These are phyloP conservation scores for Mungos mungo DNA, from an alignment of 2,113 vertebrate genomes.

Conservation along the genomic window DNA sequence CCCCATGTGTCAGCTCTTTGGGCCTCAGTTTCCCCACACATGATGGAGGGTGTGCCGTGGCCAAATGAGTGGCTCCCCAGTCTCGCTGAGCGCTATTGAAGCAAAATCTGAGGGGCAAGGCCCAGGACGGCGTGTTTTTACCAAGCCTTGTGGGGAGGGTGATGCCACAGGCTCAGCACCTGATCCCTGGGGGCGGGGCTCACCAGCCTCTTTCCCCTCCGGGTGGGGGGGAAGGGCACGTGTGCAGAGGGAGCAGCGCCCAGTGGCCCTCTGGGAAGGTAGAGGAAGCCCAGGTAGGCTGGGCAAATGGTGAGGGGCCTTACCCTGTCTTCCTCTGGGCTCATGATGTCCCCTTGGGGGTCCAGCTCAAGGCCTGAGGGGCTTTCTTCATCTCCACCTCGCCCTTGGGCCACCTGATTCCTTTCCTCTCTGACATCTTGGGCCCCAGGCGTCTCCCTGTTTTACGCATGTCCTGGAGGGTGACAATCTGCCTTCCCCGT, in stretches of 20 bases:
- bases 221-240: not conserved
- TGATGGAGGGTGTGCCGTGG: not conserved
- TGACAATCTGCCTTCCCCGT: fast-evolving
- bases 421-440: not conserved
- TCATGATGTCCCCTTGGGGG: not conserved
- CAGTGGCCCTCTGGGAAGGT: not conserved
- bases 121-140: not conserved
- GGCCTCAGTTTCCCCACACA: not conserved
- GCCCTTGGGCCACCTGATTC: not conserved
- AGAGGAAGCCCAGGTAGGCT: not conserved
- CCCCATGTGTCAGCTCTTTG: not conserved
- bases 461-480: fast-evolving
- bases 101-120: not conserved
- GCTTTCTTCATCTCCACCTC: not conserved
- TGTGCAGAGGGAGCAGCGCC: not conserved
- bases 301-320: not conserved
- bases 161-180: not conserved
- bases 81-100: not conserved
- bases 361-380: not conserved
- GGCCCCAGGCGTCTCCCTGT: not conserved
- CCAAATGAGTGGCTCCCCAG: not conserved
- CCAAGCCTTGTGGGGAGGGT: fast-evolving
- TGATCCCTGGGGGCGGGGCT: fast-evolving
- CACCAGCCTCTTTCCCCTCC: not conserved
- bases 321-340: not conserved